Evolutionary conservation across 2,113 vertebrate genomes (phyloP).

Genomic region (Bettongia penicillata): DNA sequence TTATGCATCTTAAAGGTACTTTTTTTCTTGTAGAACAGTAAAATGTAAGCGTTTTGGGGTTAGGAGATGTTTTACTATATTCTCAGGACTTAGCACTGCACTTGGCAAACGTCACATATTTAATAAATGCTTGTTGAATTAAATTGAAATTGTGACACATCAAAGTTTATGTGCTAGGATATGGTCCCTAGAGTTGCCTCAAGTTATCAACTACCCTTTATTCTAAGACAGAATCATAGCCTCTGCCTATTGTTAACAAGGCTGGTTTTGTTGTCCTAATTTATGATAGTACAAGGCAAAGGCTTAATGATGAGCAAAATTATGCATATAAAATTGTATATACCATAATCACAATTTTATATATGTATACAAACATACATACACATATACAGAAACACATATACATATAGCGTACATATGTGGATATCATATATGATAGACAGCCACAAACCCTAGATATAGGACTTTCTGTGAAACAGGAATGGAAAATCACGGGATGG

Average conservation of each 20-base stretch:
- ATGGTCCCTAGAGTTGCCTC: background rate
- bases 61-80: background rate
- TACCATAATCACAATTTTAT: background rate
- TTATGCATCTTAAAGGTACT: background rate
- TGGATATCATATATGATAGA: background rate
- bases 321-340: background rate
- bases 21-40: background rate
- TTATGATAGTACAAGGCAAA: background rate
- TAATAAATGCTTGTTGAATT: background rate
- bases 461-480: background rate
- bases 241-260: conserved; percentile 12
- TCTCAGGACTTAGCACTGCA: background rate
- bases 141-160: background rate
- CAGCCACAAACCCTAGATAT: background rate
- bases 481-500: background rate
- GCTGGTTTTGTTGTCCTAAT: background rate
- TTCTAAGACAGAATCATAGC: background rate
- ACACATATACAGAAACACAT: background rate
- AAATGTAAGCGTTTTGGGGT: background rate
- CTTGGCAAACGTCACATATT: background rate
- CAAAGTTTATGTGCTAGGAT: background rate
- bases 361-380: background rate
- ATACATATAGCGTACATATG: background rate
- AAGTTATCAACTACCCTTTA: background rate
- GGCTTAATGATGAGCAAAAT: background rate